phyloP scores from a whole-genome alignment of 1,140 invertebrate species.

The Drosophila equinoxialis region DNA sequence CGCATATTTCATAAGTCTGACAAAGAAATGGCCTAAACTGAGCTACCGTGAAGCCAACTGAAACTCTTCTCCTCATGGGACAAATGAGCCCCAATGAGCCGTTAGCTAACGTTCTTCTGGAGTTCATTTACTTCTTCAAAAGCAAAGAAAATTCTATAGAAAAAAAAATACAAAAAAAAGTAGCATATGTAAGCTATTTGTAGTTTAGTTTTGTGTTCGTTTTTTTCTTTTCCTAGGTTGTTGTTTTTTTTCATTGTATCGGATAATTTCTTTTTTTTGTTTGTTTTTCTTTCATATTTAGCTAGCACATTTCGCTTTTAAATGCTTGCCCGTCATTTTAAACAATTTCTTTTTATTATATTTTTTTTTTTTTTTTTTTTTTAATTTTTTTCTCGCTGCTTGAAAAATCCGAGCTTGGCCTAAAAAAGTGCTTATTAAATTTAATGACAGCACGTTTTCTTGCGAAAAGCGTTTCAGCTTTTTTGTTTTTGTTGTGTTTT shows the following conservation, averaged over 20 bases:
- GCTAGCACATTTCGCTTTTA: slow-evolving; percentile 61
- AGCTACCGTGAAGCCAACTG: slow-evolving; percentile 28
- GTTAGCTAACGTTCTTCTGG: slow-evolving; percentile 56
- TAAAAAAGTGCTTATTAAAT: slow-evolving; percentile 81
- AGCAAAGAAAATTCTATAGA: slow-evolving; percentile 58
- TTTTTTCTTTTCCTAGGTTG: slow-evolving; percentile 25
- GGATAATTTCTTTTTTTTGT: slow-evolving; percentile 22
- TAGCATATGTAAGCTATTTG: slow-evolving; percentile 53
- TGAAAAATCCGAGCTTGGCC: slow-evolving; percentile 75
- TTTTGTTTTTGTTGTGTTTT: slow-evolving; percentile 34
- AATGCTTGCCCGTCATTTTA: slow-evolving; percentile 55
- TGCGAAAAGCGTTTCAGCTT: slow-evolving; percentile 74
- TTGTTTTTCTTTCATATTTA: slow-evolving; percentile 55
- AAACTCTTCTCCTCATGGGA: slow-evolving; percentile 8
- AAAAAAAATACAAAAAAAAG: slow-evolving; percentile 31
- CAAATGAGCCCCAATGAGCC: slow-evolving; percentile 67
- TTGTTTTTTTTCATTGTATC: slow-evolving; percentile 1
- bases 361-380: slow-evolving; percentile 8
- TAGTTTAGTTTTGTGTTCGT: slow-evolving; percentile 49
- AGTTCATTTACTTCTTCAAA: slow-evolving; percentile 72
- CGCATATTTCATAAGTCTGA: slow-evolving; percentile 36
- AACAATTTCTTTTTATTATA: slow-evolving; percentile 12
- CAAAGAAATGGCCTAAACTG: slow-evolving; percentile 53
- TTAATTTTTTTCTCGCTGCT: slow-evolving; percentile 9
- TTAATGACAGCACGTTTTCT: slow-evolving; percentile 82